phyloP scores from a whole-genome alignment of 2,888 invertebrate genomes.

The Petrolisthes manimaculis region DNA sequence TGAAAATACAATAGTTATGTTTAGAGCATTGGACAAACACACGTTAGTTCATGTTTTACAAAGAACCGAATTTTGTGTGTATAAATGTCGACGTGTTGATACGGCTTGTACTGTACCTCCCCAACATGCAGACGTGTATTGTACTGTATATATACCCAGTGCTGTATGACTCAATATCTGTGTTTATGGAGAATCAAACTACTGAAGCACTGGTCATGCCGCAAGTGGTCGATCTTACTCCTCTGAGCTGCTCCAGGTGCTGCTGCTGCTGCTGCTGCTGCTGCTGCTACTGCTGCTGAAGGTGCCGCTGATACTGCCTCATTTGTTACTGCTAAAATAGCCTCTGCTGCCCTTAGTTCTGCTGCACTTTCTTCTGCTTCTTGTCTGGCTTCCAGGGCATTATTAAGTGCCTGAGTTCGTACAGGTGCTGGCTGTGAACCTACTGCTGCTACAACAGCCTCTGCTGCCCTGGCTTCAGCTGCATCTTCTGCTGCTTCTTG shows the following conservation, averaged over 20 bases:
- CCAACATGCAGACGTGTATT: no score
- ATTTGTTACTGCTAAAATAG: background rate
- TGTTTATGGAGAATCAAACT: background rate
- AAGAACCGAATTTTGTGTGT: no score
- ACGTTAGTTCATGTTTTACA: no score
- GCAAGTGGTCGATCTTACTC: background rate
- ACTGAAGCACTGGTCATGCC: background rate
- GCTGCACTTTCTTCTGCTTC: background rate
- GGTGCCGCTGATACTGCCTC: background rate
- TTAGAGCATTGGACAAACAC: no score
- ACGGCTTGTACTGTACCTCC: no score
- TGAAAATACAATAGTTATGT: no score
- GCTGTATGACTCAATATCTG: no score
- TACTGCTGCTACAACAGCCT: background rate
- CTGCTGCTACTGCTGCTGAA: background rate
- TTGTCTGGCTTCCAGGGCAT: background rate
- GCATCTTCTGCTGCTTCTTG: constrained; percentile 4
- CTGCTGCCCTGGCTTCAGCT: background rate
- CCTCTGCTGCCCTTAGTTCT: background rate
- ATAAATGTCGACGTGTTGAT: no score
- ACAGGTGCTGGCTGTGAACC: background rate
- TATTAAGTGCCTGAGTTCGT: background rate
- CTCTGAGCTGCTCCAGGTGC: background rate
- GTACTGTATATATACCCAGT: no score
- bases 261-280: constrained; percentile 1